Conservation (phyloP, 2,888 invertebrate species). For the Willowsia nigromaculata region DNA sequence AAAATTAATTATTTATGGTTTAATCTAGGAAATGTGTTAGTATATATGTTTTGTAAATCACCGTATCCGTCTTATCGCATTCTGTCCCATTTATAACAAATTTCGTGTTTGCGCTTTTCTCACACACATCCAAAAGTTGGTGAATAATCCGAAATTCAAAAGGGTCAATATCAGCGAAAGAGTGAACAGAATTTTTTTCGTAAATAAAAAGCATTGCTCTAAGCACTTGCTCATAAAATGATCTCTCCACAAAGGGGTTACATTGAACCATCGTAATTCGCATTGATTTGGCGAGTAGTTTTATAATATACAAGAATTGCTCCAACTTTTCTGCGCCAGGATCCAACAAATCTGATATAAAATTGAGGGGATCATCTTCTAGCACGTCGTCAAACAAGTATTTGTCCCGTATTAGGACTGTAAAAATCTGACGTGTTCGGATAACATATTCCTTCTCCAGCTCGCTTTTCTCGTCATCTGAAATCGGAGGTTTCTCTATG, state of each 20-base stretch:
- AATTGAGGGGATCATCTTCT: background rate
- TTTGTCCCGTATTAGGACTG: background rate
- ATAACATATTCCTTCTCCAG: background rate
- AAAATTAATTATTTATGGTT: background rate
- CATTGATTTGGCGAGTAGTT: conserved; percentile 63
- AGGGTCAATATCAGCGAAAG: conserved; percentile 27
- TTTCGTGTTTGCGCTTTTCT: background rate
- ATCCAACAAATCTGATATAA: background rate
- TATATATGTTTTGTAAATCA: background rate
- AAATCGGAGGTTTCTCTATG: conserved; percentile 1
- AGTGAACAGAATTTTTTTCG: conserved; percentile 29
- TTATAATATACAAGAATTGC: background rate
- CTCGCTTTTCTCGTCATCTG: background rate
- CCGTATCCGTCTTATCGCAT: conserved; percentile 41
- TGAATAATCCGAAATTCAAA: conserved; percentile 37
- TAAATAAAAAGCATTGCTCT: conserved; percentile 58
- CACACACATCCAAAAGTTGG: conserved; percentile 33
- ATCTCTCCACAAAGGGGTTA: conserved; percentile 40
- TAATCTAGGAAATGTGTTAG: background rate
- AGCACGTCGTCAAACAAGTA: conserved; percentile 10
- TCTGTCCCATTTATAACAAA: conserved; percentile 47
- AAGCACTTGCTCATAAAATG: conserved; percentile 61
- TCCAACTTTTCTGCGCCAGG: background rate
- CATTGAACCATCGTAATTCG: conserved; percentile 45
- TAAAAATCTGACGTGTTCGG: background rate